phyloP scores from a whole-genome alignment of 2,797 vertebrate genomes.

The Enteromius mattozi region DNA sequence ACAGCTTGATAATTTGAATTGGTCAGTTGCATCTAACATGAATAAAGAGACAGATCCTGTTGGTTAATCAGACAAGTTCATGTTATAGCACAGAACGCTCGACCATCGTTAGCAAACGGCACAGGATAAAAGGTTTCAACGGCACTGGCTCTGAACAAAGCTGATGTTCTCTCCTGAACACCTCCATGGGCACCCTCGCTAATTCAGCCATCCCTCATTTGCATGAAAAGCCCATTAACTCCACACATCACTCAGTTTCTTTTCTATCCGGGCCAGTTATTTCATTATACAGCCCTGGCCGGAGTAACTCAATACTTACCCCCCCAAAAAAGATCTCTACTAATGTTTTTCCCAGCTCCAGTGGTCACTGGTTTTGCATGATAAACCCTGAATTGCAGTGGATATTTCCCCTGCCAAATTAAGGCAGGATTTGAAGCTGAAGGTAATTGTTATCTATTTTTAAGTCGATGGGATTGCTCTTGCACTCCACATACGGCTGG shows the following conservation, averaged over 20 bases:
- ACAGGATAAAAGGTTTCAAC: conserved; percentile 25
- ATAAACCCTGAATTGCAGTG: conserved; percentile 68
- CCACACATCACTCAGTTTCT: conserved; percentile 18
- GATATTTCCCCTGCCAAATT: conserved; percentile 43
- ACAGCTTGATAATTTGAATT: not conserved
- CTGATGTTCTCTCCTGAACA: conserved; percentile 64
- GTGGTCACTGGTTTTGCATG: conserved; percentile 61
- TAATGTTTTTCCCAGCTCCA: conserved; percentile 52
- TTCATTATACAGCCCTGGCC: conserved; percentile 58
- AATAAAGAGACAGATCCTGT: conserved; percentile 11
- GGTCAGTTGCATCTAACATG: not conserved
- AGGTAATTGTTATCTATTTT: conserved; percentile 73
- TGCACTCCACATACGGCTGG: conserved; percentile 55
- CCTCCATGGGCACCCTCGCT: conserved; percentile 55
- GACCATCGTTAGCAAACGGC: not conserved
- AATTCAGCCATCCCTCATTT: conserved; percentile 68
- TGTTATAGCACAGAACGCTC: conserved; percentile 63
- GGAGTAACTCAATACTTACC: conserved; percentile 11
- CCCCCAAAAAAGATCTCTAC: conserved; percentile 14
- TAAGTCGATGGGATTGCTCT: conserved; percentile 62
- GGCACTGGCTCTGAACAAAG: conserved; percentile 59
- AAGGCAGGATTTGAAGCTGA: conserved; percentile 51
- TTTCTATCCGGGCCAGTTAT: conserved; percentile 68
- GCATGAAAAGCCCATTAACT: conserved; percentile 67
- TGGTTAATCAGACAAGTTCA: conserved; percentile 62